Conservation (phyloP, 2,113 vertebrate species). For the Hippolais icterina region DNA sequence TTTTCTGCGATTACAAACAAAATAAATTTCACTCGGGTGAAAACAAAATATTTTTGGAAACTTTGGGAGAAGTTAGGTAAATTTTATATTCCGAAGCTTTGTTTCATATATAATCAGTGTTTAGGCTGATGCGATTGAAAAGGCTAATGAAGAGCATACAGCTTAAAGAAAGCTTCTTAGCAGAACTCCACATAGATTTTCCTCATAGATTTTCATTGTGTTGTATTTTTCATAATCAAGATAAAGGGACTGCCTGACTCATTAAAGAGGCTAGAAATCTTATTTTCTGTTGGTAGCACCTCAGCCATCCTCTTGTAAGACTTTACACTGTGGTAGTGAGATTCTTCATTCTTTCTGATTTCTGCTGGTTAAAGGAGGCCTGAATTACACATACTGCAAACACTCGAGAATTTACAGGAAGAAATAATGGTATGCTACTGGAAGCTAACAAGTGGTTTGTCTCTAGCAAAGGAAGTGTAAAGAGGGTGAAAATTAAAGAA, state of each 20-base stretch:
- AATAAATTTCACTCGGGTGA: neutral
- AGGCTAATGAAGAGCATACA: neutral
- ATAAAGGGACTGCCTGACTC: neutral
- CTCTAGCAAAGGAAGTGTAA: neutral
- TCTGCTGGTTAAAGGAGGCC: neutral
- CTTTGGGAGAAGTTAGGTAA: neutral
- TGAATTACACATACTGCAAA: neutral
- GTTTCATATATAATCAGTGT: neutral
- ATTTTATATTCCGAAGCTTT: neutral
- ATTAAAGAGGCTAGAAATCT: neutral
- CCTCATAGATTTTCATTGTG: neutral
- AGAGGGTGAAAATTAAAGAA: neutral
- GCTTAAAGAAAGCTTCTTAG: neutral
- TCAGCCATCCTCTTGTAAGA: neutral
- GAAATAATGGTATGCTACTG: neutral
- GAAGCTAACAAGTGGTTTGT: neutral
- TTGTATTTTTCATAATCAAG: neutral
- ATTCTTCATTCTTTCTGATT: neutral
- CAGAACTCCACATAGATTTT: neutral
- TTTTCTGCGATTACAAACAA: neutral
- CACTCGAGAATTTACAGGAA: neutral
- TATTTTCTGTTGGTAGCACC: neutral
- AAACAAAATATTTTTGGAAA: neutral
- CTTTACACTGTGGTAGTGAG: neutral
- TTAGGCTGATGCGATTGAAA: neutral